Conservation (phyloP, 2,797 vertebrate genomes). For the Premnoplex brunnescens region DNA sequence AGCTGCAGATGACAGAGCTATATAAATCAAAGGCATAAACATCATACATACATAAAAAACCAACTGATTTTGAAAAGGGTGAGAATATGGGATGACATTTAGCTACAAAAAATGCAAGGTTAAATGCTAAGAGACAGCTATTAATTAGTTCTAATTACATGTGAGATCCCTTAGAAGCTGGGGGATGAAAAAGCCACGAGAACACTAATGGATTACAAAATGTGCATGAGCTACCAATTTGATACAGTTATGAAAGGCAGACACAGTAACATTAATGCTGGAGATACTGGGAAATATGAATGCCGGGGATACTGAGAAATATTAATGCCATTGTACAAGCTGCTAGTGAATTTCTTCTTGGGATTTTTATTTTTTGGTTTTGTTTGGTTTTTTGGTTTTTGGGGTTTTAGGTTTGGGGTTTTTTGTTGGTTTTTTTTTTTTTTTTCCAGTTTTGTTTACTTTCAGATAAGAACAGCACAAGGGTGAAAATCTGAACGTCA, state of each 20-base stretch:
- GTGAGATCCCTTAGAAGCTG: background rate
- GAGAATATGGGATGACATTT: background rate
- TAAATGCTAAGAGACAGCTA: background rate
- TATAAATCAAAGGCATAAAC: background rate
- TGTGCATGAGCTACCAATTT: fast-evolving
- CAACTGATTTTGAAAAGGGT: background rate
- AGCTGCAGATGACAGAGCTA: background rate
- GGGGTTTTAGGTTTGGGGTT: no score
- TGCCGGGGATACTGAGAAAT: background rate
- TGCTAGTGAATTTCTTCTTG: background rate
- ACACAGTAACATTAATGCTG: background rate
- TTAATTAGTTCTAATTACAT: background rate
- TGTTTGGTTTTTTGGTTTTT: background rate
- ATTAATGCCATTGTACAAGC: background rate
- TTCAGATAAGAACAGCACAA: background rate
- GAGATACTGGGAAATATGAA: background rate
- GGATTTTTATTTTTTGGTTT: background rate
- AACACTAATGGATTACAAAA: background rate
- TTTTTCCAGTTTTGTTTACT: background rate
- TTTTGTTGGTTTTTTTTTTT: no score
- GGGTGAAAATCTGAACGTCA: background rate
- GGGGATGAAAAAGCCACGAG: background rate
- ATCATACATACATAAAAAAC: background rate
- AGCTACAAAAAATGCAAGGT: background rate
- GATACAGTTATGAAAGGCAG: background rate